Conservation (phyloP, 2,888 invertebrate species). For the Patella pellucida region DNA sequence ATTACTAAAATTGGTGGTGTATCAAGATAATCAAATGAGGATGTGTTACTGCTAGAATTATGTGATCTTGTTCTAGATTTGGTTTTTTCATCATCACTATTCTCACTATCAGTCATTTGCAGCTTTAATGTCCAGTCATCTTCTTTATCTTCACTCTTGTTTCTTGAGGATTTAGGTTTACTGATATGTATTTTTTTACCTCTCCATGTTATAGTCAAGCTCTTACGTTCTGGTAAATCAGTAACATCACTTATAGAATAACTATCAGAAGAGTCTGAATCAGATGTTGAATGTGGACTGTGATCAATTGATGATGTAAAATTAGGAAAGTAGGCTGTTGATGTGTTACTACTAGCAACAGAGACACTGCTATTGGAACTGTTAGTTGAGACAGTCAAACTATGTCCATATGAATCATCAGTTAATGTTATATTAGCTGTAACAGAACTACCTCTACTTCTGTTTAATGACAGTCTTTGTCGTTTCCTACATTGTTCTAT, state of each 20-base stretch:
- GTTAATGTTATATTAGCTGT: slow-evolving; percentile 6
- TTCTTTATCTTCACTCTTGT: slow-evolving; percentile 5
- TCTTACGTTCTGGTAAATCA: slow-evolving; percentile 6
- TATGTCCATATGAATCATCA: background rate
- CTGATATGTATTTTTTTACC: slow-evolving; percentile 14
- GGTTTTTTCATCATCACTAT: background rate
- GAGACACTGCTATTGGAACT: background rate
- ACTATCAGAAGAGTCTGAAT: background rate
- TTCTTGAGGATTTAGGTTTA: slow-evolving; percentile 14
- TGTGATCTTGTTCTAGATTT: background rate
- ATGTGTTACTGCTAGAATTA: background rate
- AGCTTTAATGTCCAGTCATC: slow-evolving; percentile 18
- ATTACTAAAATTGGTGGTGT: slow-evolving; percentile 19
- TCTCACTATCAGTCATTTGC: slow-evolving; percentile 10
- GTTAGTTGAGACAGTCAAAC: background rate
- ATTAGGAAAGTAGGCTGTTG: background rate
- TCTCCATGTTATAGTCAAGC: slow-evolving; percentile 23
- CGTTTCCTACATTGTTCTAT: background rate
- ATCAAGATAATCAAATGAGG: background rate
- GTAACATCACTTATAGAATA: background rate
- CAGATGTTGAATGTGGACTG: background rate
- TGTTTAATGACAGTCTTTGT: background rate
- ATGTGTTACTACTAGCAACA: background rate
- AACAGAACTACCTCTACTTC: background rate
- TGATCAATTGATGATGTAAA: background rate